These are phyloP conservation scores for Porites divaricata DNA, from an alignment of 92 coral and sea anemone genomes.

Conservation along the genomic window DNA sequence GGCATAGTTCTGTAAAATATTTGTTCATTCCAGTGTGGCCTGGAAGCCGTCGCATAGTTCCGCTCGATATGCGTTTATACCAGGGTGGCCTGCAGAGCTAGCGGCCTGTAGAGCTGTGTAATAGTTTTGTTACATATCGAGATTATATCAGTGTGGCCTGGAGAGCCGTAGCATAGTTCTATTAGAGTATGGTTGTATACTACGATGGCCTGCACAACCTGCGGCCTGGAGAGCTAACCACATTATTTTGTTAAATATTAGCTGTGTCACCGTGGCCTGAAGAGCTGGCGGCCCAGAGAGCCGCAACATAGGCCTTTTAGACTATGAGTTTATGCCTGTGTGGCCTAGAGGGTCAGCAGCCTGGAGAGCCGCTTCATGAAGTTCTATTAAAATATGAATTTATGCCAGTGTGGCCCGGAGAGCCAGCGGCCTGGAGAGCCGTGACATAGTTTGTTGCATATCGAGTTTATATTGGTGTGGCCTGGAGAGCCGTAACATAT, in stretches of 20 bases:
- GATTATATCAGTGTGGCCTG: neutral
- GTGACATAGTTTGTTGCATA: too few relatives aligned
- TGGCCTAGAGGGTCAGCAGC: slow-evolving; percentile 1
- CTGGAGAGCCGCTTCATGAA: slow-evolving; percentile 10
- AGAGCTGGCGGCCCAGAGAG: neutral
- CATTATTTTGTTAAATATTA: too few relatives aligned
- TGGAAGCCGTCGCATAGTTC: slow-evolving; percentile 14
- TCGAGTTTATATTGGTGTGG: too few relatives aligned
- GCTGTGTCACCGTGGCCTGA: too few relatives aligned
- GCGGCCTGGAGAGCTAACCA: slow-evolving; percentile 2
- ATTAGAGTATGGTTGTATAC: too few relatives aligned
- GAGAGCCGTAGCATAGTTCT: neutral
- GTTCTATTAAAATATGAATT: too few relatives aligned
- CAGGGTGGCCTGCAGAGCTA: slow-evolving; percentile 9
- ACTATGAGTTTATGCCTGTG: neutral
- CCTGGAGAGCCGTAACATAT: too few relatives aligned
- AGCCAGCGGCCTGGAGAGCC: too few relatives aligned
- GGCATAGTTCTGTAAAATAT: slow-evolving; percentile 10
- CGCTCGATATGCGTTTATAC: neutral
- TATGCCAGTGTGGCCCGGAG: too few relatives aligned
- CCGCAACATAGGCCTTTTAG: neutral
- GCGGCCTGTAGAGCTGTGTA: slow-evolving; percentile 1
- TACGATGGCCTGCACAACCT: neutral
- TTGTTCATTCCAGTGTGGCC: slow-evolving; percentile 8
- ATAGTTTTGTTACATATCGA: too few relatives aligned